Conservation (phyloP, 2,888 invertebrate genomes). For the Synanthedon formicaeformis region DNA sequence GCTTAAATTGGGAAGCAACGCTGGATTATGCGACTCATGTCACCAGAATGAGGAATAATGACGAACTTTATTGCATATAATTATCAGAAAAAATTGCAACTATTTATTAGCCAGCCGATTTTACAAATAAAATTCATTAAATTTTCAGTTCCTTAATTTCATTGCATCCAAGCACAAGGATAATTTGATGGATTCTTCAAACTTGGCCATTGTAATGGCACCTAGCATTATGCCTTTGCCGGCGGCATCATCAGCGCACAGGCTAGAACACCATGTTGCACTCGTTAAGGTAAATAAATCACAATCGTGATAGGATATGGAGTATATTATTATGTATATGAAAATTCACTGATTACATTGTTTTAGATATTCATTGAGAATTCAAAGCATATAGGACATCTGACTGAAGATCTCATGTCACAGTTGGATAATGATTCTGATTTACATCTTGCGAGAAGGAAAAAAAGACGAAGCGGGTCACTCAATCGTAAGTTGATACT, state of each 20-base stretch:
- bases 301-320: background rate
- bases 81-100: no score
- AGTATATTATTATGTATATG: background rate
- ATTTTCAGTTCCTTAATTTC: constrained; percentile 74
- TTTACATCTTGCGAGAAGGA: constrained; percentile 71
- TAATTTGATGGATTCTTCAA: constrained; percentile 87
- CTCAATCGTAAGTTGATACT: constrained; percentile 76
- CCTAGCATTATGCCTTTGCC: constrained; percentile 88
- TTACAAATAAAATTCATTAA: background rate
- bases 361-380: constrained; percentile 81
- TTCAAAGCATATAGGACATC: constrained; percentile 78
- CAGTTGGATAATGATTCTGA: constrained; percentile 63
- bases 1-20: no score
- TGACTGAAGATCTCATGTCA: constrained; percentile 72
- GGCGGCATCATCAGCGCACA: constrained; percentile 73
- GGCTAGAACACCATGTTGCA: constrained; percentile 77
- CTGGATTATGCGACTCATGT: no score
- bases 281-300: constrained; percentile 72
- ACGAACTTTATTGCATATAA: no score
- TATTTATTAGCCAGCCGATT: no score
- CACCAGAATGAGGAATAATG: no score
- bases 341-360: background rate
- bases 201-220: constrained; percentile 86
- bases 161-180: constrained; percentile 76
- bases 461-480: constrained; percentile 88